Base-by-base conservation (phyloP, 2,797 vertebrate species). In the Heteromormyrus szaboi region DNA sequence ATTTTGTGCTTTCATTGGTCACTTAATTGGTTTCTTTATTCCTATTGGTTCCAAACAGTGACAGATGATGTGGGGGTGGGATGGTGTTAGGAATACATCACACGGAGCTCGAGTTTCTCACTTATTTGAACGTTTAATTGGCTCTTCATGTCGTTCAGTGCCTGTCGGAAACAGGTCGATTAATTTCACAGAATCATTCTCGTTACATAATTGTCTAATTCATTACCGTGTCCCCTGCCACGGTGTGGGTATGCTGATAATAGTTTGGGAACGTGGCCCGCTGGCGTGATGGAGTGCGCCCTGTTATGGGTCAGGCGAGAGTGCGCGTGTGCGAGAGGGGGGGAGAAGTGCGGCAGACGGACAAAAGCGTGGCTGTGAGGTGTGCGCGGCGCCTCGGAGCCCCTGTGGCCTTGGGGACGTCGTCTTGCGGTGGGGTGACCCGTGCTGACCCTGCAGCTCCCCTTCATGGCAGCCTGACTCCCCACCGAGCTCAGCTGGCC, bases 131-230 rank as follows among this genome's bases (percentile, higher is more conserved):
- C 22, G 59, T 12, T 19, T 53, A 37, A 88, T 53, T 12, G 29
- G 48, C 22, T 48, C 8, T 50, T 33, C 22, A 56, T 51, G 48
- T 76, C 17, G 12, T 33, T 56, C 50, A 12, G 48, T 87, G 37
- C n/a, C 48, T 33, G 41, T 14, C 9, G 0, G 46, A 86, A 85
- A 86, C 19, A 53, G 54, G 12, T 2, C 54, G 68, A 87, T 79
- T 79, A 33, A 46, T 89, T 83, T 76, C 50, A 86, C 85, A 79
- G 50, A 56, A 65, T 85, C 41, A 37, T 29, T 62, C 29, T 83
- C 59, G 85, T 87, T 79, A 44, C 37, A 7, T 79, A 79, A 79
- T 79, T 79, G 72, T 56, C 68, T 62, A 86, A 72, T 72, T 54
- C 12, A 53, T 87, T 87, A 25, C 48, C 8, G 19, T 22, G 29